These are phyloP conservation scores for Carassius carassius DNA, from an alignment of 2,113 vertebrate species.

Conservation along the genomic window DNA sequence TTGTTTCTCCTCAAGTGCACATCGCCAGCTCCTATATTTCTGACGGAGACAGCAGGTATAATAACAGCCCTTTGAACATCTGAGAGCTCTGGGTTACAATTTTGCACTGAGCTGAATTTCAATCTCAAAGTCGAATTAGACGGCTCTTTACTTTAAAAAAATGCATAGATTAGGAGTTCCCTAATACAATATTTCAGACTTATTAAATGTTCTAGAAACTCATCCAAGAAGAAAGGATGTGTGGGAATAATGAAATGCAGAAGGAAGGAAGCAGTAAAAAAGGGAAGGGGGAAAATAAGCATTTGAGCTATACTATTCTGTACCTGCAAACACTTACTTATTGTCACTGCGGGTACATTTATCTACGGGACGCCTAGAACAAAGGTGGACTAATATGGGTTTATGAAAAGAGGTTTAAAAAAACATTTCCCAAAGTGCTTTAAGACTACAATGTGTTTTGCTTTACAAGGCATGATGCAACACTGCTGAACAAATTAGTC, in stretches of 20 bases:
- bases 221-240: neutral
- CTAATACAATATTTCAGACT: neutral
- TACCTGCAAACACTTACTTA: neutral
- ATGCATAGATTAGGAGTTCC: neutral
- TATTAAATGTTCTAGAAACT: neutral
- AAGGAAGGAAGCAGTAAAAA: neutral
- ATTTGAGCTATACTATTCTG: neutral
- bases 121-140: neutral
- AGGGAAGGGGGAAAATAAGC: neutral
- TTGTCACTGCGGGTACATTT: conserved; percentile 1
- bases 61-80: conserved; percentile 7
- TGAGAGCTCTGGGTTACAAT: neutral
- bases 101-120: conserved; percentile 4
- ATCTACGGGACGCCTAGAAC: neutral
- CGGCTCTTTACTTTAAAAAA: neutral
- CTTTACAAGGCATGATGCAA: neutral
- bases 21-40: neutral
- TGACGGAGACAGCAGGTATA: conserved; percentile 11
- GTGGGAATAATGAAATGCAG: neutral
- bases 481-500: conserved; percentile 10
- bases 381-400: conserved; percentile 3
- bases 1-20: neutral
- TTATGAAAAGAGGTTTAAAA: conserved; percentile 1
- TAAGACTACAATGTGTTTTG: neutral
- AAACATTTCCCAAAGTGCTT: neutral